These are phyloP conservation scores for Cylindroiulus punctatus DNA, from an alignment of 2,888 invertebrate genomes.

Conservation along the genomic window DNA sequence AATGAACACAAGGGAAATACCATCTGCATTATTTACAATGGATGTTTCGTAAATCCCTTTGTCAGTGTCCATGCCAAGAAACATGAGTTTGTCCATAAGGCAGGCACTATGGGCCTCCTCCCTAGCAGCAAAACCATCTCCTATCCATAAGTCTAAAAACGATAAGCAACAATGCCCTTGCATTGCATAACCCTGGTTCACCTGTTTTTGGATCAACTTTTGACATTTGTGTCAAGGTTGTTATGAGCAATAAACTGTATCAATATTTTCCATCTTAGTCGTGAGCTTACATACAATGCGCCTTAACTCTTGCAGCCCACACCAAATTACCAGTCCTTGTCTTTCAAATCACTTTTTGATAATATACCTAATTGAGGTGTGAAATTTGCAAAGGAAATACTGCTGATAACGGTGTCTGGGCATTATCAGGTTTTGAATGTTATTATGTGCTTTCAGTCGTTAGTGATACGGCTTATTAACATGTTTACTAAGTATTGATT, in stretches of 20 bases:
- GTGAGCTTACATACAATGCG: not conserved
- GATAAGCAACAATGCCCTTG: not conserved
- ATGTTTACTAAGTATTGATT: not conserved
- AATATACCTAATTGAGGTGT: not conserved
- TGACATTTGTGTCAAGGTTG: conserved; percentile 28
- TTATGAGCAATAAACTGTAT: conserved; percentile 4
- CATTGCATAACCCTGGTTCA: not conserved
- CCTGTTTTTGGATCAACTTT: not conserved
- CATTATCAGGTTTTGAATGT: not conserved
- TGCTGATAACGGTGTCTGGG: not conserved
- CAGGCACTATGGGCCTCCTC: not conserved
- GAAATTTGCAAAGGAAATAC: conserved; percentile 1
- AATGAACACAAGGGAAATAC: conserved; percentile 46
- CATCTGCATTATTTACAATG: conserved; percentile 47
- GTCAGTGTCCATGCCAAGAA: not conserved
- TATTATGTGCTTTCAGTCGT: not conserved
- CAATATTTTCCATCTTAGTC: conserved; percentile 16
- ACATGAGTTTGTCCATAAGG: not conserved
- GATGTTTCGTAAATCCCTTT: conserved; percentile 21
- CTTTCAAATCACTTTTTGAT: not conserved
- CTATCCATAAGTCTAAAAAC: not conserved
- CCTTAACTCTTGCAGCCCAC: not conserved
- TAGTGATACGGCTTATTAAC: not conserved
- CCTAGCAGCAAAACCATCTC: not conserved
- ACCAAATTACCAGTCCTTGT: not conserved